Evolutionary conservation across 64 coral and sea anemone genomes (phyloP).

Genomic region (Montipora foliosa): DNA sequence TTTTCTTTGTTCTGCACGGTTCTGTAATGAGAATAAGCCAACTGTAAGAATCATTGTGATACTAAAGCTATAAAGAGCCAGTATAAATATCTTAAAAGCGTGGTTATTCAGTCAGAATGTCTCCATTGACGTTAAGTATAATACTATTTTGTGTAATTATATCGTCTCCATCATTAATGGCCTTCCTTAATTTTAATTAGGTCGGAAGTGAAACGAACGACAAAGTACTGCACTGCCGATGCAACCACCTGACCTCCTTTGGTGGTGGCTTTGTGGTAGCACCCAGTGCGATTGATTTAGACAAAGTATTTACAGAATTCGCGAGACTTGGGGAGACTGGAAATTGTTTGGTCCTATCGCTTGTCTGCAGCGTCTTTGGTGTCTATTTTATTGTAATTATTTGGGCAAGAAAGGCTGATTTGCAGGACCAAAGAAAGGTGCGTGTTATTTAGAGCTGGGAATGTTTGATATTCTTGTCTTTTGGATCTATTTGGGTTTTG

Average conservation of each 20-base stretch:
- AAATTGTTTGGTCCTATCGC: slow-evolving; percentile 63
- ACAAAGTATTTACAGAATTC: slow-evolving; percentile 84
- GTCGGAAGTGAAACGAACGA: slow-evolving; percentile 65
- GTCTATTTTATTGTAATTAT: slow-evolving; percentile 71
- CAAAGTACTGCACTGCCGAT: slow-evolving; percentile 66
- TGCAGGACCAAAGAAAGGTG: slow-evolving; percentile 74
- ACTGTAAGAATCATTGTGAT: too few relatives aligned
- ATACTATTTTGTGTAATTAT: background rate
- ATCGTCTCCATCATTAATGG: too few relatives aligned
- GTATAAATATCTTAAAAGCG: too few relatives aligned
- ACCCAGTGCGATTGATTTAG: slow-evolving; percentile 88
- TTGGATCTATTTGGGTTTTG: too few relatives aligned
- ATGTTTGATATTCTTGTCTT: background rate
- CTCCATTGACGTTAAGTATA: background rate
- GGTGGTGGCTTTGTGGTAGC: slow-evolving; percentile 82
- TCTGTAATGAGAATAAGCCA: too few relatives aligned
- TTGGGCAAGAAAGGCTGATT: slow-evolving; percentile 80
- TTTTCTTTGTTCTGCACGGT: too few relatives aligned
- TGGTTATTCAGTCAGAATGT: background rate
- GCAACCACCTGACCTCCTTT: slow-evolving; percentile 85
- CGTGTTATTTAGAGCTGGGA: background rate
- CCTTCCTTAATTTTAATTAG: slow-evolving; percentile 22
- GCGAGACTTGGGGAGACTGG: slow-evolving; percentile 76
- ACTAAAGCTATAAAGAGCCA: too few relatives aligned
- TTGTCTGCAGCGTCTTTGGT: slow-evolving; percentile 71